Conservation (phyloP, 2,113 vertebrate genomes). For the Symphodus melops region DNA sequence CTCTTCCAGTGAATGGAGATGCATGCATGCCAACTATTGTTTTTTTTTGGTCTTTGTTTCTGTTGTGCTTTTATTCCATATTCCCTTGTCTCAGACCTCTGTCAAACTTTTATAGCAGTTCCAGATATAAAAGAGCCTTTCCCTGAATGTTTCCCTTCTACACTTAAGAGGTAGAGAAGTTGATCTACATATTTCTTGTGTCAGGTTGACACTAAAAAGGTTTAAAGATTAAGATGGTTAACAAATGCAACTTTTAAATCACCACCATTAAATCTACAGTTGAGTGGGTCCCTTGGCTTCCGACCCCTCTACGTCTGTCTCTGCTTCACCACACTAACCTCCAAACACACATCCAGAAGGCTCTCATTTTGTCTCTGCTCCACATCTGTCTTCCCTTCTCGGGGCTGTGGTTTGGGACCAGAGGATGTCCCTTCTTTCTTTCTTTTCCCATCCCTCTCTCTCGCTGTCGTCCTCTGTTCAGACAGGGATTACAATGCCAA, state of each 20-base stretch:
- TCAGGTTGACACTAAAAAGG: neutral
- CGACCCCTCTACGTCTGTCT: slow-evolving; percentile 20
- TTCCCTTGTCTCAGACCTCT: slow-evolving; percentile 21
- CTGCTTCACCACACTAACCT: slow-evolving; percentile 37
- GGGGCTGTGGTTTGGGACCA: slow-evolving; percentile 26
- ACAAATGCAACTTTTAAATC: slow-evolving; percentile 45
- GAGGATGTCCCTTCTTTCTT: slow-evolving; percentile 48
- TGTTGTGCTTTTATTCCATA: slow-evolving; percentile 22
- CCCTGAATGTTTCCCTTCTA: slow-evolving; percentile 1
- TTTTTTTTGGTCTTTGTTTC: slow-evolving; percentile 25
- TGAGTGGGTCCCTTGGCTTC: slow-evolving; percentile 21
- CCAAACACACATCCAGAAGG: slow-evolving; percentile 43
- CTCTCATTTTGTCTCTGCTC: slow-evolving; percentile 57
- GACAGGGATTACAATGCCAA: slow-evolving; percentile 25
- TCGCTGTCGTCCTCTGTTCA: slow-evolving; percentile 47
- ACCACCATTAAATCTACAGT: slow-evolving; percentile 30
- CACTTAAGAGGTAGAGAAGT: neutral
- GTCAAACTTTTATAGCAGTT: slow-evolving; percentile 22
- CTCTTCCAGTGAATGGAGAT: slow-evolving; percentile 36
- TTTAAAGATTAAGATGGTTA: slow-evolving; percentile 8
- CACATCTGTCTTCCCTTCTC: slow-evolving; percentile 57
- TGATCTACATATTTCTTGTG: slow-evolving; percentile 3
- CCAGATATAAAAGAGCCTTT: slow-evolving; percentile 4
- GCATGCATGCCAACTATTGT: slow-evolving; percentile 31
- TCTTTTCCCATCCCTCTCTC: slow-evolving; percentile 26